These are phyloP conservation scores for Trachelus tabidus DNA, from an alignment of 2,888 invertebrate species.

Conservation along the genomic window DNA sequence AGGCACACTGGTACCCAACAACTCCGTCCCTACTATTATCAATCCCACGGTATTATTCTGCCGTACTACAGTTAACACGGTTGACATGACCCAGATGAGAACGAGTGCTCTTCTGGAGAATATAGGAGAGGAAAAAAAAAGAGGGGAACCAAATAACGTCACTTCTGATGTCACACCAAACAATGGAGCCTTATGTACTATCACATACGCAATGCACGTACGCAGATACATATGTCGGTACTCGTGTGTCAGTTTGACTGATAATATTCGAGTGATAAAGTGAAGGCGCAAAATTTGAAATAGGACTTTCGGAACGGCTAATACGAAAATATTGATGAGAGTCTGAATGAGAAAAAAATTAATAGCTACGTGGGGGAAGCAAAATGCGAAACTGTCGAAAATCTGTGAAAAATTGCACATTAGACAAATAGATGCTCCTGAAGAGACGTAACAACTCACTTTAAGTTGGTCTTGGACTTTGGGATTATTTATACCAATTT, in stretches of 20 bases:
- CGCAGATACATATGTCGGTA: background rate
- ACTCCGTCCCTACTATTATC: conserved; percentile 28
- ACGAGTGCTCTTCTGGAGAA: conserved; percentile 36
- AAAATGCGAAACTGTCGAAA: background rate
- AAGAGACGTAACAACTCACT: background rate
- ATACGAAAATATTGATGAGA: background rate
- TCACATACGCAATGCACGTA: background rate
- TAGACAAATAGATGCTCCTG: too few relatives aligned
- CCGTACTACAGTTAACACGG: conserved; percentile 26
- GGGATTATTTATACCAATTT: background rate
- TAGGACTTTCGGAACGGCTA: background rate
- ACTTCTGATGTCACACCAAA: conserved; percentile 4
- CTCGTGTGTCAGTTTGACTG: background rate
- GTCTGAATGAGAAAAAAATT: background rate
- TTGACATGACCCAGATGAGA: conserved; percentile 48
- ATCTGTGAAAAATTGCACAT: background rate
- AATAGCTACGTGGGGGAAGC: background rate
- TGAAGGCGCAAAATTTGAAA: background rate
- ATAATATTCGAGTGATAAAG: background rate
- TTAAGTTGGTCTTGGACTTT: background rate
- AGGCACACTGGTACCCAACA: background rate
- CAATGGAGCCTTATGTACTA: background rate
- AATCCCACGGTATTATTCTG: conserved; percentile 44
- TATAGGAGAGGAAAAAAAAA: background rate
- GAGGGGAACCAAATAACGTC: background rate